Evolutionary conservation across 1,140 invertebrate genomes (phyloP).

Genomic region (Bradysia coprophila): DNA sequence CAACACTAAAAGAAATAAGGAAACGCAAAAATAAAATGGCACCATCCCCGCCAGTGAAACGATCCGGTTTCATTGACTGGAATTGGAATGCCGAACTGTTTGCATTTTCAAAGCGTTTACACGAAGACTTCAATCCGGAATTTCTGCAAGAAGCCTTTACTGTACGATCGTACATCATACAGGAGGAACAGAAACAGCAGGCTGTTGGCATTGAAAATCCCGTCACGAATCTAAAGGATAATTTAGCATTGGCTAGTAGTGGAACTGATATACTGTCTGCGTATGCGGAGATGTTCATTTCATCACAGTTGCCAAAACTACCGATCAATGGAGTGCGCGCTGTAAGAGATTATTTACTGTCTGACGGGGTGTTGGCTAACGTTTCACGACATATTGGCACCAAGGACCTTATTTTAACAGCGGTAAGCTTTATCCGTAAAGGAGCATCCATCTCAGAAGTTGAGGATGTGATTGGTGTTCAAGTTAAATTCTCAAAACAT

Average conservation of each 20-base stretch:
- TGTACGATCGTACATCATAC: conserved; percentile 56
- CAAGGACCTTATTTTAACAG: conserved; percentile 58
- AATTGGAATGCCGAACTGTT: conserved; percentile 77
- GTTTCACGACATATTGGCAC: conserved; percentile 56
- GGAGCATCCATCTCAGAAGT: too few species aligned
- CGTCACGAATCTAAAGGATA: conserved; percentile 39
- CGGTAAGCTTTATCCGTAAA: conserved; percentile 35
- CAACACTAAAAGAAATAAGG: conserved; percentile 25
- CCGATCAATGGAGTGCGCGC: conserved; percentile 45
- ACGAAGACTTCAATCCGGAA: conserved; percentile 59
- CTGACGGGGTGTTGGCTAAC: conserved; percentile 42
- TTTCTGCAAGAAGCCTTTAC: conserved; percentile 59
- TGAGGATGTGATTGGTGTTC: too few species aligned
- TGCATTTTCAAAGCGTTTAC: conserved; percentile 68
- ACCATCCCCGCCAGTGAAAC: conserved; percentile 15
- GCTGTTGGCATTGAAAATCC: conserved; percentile 45
- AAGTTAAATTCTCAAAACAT: too few species aligned
- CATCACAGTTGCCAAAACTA: conserved; percentile 40
- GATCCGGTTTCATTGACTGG: conserved; percentile 58
- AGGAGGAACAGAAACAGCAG: conserved; percentile 44
- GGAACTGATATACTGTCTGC: conserved; percentile 39
- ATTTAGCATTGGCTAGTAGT: conserved; percentile 40
- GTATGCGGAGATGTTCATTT: conserved; percentile 30
- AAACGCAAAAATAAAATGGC: conserved; percentile 16
- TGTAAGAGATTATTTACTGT: conserved; percentile 43